These are phyloP conservation scores for Drosophila differens DNA, from an alignment of 2,888 invertebrate species.

Conservation along the genomic window DNA sequence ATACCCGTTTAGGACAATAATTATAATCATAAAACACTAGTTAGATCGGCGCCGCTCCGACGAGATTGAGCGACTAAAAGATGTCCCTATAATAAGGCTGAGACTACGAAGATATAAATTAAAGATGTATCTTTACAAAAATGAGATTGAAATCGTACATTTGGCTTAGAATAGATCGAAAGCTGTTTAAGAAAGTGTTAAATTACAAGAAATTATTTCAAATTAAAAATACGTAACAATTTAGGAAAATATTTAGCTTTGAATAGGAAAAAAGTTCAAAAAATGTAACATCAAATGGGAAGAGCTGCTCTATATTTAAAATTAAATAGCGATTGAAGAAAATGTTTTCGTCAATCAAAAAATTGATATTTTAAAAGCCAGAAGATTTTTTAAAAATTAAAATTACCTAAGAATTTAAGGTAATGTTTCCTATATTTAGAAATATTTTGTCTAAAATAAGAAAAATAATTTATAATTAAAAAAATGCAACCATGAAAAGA, in stretches of 20 bases:
- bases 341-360: not conserved
- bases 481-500: not conserved
- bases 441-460: not conserved
- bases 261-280: not conserved
- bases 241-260: not conserved
- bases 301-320: not conserved
- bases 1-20: conserved; percentile 42
- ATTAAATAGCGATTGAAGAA: not conserved
- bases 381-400: not conserved
- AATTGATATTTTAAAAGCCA: not conserved
- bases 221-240: not conserved
- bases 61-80: not conserved
- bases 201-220: not conserved
- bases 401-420: not conserved
- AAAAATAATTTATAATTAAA: too few relatives aligned
- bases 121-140: not conserved
- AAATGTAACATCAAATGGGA: not conserved
- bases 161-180: not conserved
- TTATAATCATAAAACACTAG: conserved; percentile 20
- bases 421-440: not conserved
- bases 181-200: not conserved
- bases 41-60: not conserved
- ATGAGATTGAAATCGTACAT: not conserved
- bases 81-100: not conserved
- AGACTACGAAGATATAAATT: not conserved